Evolutionary conservation across 2,113 vertebrate genomes (phyloP).

Genomic region (Stegostoma tigrinum): DNA sequence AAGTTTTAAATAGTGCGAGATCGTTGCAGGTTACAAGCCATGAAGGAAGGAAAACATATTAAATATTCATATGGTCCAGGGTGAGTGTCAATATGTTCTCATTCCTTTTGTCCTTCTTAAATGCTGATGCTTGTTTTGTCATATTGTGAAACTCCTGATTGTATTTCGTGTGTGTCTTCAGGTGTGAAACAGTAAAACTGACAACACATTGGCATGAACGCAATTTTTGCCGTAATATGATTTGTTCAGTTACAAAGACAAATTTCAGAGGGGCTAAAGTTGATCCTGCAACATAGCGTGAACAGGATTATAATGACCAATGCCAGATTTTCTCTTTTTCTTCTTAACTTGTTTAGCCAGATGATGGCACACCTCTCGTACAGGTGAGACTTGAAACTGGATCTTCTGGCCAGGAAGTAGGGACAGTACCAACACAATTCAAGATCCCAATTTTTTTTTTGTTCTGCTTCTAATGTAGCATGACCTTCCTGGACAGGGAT

Average conservation of each 20-base stretch:
- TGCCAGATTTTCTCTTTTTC: background rate
- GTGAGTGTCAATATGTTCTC: background rate
- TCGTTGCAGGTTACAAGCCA: background rate
- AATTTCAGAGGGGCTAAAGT: background rate
- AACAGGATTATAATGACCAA: background rate
- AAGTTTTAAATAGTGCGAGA: background rate
- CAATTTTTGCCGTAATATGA: background rate
- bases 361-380: no score
- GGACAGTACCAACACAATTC: no score
- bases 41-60: background rate
- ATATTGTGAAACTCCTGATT: background rate
- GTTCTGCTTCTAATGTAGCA: no score
- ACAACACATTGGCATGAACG: background rate
- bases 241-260: no score
- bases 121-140: background rate
- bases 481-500: background rate
- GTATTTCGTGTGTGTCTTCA: background rate
- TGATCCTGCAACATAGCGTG: background rate
- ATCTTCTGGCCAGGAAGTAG: no score
- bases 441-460: no score
- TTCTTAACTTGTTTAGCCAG: no score
- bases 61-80: background rate
- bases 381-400: no score
- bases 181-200: background rate
- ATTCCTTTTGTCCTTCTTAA: background rate